Base-by-base conservation (phyloP, 2,797 vertebrate species). In the Scomberomorus guttatus region DNA sequence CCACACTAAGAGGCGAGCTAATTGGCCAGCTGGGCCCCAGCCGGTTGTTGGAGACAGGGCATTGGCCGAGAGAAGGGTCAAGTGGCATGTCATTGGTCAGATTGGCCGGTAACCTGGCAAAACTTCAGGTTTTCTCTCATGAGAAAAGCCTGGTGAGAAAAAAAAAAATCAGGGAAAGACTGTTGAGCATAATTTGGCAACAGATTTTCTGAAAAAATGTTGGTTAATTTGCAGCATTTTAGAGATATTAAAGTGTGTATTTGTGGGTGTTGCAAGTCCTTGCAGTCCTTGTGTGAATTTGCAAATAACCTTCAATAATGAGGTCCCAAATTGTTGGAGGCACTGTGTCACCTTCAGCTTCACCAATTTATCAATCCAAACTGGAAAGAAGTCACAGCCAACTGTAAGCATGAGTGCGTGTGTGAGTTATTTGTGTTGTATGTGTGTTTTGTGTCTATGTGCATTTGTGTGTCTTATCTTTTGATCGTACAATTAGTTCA, bases 1-100 rank as follows among this genome's bases (percentile, higher is more conserved):
- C 92, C 93, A 93, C 72, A 59, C 90, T 90, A 89, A 90, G 87
- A 91, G 91, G 86, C 86, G 18, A 91, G 91, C 92, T 96, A 95
- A 96, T 95, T 95, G 94, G 94, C 94, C 94, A 94, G 93, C 93
- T 95, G 94, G 93, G 94, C 87, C 89, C 90, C 90, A 90, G 89
- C 77, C 85, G 89, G 87, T 90, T 88, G 87, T 90, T 87, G 81
- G 81, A 91, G 90, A 85, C 73, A 83, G 92, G 92, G 89, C 93
- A 94, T 91, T 90, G 94, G 91, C 90, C 77, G 51, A 90, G 56
- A 89, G 79, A 78, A 69, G 89, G 91, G 92, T 93, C 91, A 94
- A 93, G 86, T 90, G 92, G 86, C 82, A 77, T 93, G 94, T 95
- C 94, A 95, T 90, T 91, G 92, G 93, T 94, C 93, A 91, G 87